Base-by-base conservation (phyloP, 2,797 vertebrate genomes). In the Leptodactylus fallax region DNA sequence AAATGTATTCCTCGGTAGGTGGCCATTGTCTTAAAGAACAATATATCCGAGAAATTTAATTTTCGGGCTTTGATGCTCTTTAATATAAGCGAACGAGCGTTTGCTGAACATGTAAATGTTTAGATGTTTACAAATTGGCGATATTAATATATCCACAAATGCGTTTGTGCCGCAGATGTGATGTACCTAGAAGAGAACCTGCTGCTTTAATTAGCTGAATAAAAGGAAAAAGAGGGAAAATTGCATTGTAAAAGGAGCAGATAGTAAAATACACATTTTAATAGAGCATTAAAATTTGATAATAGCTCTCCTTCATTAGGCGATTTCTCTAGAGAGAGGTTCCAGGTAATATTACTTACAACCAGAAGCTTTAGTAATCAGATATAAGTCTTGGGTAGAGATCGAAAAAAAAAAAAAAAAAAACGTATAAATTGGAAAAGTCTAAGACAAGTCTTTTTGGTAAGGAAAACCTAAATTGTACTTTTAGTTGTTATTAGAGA, bases 261-360 rank as follows among this genome's bases (percentile, higher is more conserved):
- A 89, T 86, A 89, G 71, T 82, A 89, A 89, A 89, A 86, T 86
- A 89, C 88, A 89, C 88, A 86, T 89, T 89, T 86, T 86, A 89
- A 89, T 89, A 89, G 88, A 86, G 69, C 85, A 89, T 89, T 89
- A 89, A 89, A 86, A 86, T 89, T 79, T 89, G 88, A 89, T 89
- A 89, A 86, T 86, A 89, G 88, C 78, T 83, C 85, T 83, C 85
- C 85, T 89, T 86, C 88, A 89, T 86, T 89, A 86, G 79, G 16
- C 63, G 56, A 69, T 89, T 86, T 83, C 88, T 79, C 88, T 55
- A 23, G 72, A 69, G 88, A 86, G 61, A 79, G 80, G 85, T 83
- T 69, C 72, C 77, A 85, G 72, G 85, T 86, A 86, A 89, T 83
- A 82, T 89, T 89, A 89, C 85, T 89, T 86, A 89, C 79, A 86